Evolutionary conservation across 1,140 invertebrate genomes (phyloP).

Genomic region (Heliconius nattereri): DNA sequence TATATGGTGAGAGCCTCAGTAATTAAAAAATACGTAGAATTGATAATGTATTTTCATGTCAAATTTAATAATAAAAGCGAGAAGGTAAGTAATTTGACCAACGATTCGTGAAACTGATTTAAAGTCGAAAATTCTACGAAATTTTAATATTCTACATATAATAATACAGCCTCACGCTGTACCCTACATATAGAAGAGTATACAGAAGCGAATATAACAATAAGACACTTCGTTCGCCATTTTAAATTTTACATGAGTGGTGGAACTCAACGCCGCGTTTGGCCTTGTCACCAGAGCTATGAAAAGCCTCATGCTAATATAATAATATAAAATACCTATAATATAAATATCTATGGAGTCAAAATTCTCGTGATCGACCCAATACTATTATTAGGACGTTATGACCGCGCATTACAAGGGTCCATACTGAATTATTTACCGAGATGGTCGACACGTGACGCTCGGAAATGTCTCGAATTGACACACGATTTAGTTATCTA

Average conservation of each 20-base stretch:
- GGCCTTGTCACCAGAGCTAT: too few species aligned
- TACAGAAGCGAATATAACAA: neutral
- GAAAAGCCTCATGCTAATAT: neutral
- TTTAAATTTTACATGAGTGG: too few species aligned
- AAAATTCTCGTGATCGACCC: constrained; percentile 48
- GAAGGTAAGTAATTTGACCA: too few species aligned
- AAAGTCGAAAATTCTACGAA: too few species aligned
- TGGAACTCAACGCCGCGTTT: too few species aligned
- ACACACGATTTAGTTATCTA: constrained; percentile 9
- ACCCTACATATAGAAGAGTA: neutral
- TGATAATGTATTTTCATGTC: too few species aligned
- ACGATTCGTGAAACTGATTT: too few species aligned
- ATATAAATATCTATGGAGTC: constrained; percentile 15
- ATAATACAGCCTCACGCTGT: neutral
- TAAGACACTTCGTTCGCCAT: neutral
- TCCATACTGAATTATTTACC: constrained; percentile 52
- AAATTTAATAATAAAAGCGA: too few species aligned
- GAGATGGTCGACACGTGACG: constrained; percentile 37
- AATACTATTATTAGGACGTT: constrained; percentile 52
- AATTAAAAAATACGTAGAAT: too few species aligned
- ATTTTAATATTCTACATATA: too few species aligned
- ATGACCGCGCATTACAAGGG: constrained; percentile 46
- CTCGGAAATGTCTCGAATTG: constrained; percentile 24
- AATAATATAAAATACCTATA: neutral
- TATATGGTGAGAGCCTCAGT: too few species aligned